Base-by-base conservation (phyloP, 2,888 invertebrate species). In the Agonum fuliginosum region DNA sequence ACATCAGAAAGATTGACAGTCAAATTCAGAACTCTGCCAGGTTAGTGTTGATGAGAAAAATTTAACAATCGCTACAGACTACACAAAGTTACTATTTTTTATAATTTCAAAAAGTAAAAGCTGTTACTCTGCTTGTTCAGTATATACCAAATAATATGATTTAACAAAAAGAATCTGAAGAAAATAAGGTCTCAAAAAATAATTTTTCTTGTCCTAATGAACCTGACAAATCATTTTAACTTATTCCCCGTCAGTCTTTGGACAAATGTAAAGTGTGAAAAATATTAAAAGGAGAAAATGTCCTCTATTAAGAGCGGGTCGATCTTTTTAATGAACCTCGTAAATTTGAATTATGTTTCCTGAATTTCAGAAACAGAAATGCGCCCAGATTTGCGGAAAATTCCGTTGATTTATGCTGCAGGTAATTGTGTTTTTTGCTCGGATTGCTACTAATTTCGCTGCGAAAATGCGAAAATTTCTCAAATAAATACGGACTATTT, bases 271-370 rank as follows among this genome's bases (percentile, higher is more conserved):
- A 48, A 48, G 20, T 4, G 48, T 5, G 48, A 12, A 4, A 48
- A 4, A 48, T 48, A 48, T 48, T 48, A 48, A 48, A 43, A 48
- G 19, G 17, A 48, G 48, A 14, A 48, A 48, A 48, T 48, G 48
- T 8, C 48, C 48, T 43, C 5, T 43, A 17, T 43, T 43, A 62
- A 62, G 34, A 14, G 6, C 14, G 34, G 22, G 41, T 6, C 41
- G 41, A 41, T 67, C 5, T 67, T 67, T 54, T 67, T 67, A 67
- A 67, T 67, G 67, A 41, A 41, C 20, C 67, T 67, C 67, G 41
- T 67, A 67, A 67, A 67, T 67, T 41, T 41, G 41, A 67, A 67
- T 67, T 41, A 41, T 67, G n/a, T 12, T 41, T 67, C 67, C 67
- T 30, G 41, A 37, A 24, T 67, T 54, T 67, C 41, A 67, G 41